These are phyloP conservation scores for Pseudochirops corinnae DNA, from an alignment of 2,797 vertebrate genomes.

Conservation along the genomic window DNA sequence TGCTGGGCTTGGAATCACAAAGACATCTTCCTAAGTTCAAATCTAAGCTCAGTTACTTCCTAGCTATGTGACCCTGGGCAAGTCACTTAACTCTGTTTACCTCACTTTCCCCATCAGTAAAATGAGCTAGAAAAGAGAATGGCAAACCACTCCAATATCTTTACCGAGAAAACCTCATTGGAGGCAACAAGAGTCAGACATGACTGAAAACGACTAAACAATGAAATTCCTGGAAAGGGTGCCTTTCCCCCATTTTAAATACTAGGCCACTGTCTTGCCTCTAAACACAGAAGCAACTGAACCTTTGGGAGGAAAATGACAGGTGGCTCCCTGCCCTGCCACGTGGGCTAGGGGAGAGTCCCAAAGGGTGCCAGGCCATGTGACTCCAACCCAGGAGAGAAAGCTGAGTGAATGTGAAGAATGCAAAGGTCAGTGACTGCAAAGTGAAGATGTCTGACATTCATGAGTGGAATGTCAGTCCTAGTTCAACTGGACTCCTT, in stretches of 20 bases:
- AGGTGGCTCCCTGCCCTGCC: neutral
- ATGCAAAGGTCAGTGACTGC: neutral
- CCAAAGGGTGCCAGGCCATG: neutral
- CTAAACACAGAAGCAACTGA: neutral
- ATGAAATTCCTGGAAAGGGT: neutral
- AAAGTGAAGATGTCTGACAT: neutral
- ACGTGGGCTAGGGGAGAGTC: neutral
- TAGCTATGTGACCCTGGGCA: neutral
- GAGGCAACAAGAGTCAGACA: neutral
- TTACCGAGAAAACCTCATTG: neutral
- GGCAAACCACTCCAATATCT: neutral
- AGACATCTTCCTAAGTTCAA: neutral
- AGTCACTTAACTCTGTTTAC: neutral
- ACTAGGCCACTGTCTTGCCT: neutral
- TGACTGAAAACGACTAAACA: neutral
- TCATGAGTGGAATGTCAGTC: neutral
- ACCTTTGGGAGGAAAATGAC: neutral
- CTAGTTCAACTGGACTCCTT: neutral
- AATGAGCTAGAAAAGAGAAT: neutral
- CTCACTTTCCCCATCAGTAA: neutral
- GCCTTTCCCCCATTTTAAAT: neutral
- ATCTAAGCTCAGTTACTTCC: neutral
- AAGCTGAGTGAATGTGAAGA: neutral
- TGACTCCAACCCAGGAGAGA: neutral
- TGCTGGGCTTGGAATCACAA: neutral